phyloP scores from a whole-genome alignment of 2,113 vertebrate genomes.

The Eulemur macaco region DNA sequence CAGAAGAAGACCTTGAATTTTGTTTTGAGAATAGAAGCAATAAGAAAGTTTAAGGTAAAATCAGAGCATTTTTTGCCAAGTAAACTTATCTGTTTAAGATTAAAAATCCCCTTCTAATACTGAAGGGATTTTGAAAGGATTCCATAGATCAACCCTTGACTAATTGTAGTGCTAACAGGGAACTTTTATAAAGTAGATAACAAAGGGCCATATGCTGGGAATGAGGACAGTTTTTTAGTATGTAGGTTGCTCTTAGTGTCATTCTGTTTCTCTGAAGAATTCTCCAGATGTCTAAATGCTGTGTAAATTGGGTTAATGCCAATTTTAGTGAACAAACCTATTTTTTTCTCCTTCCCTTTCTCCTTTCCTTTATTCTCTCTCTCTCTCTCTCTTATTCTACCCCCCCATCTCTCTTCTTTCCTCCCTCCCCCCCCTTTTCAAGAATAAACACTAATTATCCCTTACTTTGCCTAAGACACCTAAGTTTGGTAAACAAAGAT shows the following conservation, averaged over 20 bases:
- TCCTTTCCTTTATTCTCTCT: not conserved
- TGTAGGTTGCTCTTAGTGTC: conserved; percentile 23
- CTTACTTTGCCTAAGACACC: not conserved
- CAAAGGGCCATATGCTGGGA: conserved; percentile 53
- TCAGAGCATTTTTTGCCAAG: conserved; percentile 5
- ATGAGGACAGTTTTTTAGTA: conserved; percentile 64
- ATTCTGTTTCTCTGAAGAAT: conserved; percentile 59
- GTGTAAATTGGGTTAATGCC: not conserved
- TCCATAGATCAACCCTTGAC: conserved; percentile 54
- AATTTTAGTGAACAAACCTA: not conserved
- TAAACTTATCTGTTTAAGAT: conserved; percentile 55
- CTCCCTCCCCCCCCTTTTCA: not conserved
- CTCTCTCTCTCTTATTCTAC: not conserved
- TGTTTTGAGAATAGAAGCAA: conserved; percentile 4
- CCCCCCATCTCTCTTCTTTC: not conserved
- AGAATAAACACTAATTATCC: not conserved
- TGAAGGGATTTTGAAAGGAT: conserved; percentile 63
- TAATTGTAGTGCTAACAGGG: conserved; percentile 62
- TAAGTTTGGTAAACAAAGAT: not conserved
- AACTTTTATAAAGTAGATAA: conserved; percentile 60
- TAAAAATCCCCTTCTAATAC: conserved; percentile 45
- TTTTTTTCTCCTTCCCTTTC: not conserved
- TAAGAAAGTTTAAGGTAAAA: conserved; percentile 7
- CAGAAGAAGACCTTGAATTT: conserved; percentile 15
- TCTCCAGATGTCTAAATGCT: conserved; percentile 60